Percentiles rank a stretch among this genome's conserved stretches.
Evolutionary conservation across 2,113 vertebrate species (phyloP).

Genomic region (Hiodon tergisus): DNA sequence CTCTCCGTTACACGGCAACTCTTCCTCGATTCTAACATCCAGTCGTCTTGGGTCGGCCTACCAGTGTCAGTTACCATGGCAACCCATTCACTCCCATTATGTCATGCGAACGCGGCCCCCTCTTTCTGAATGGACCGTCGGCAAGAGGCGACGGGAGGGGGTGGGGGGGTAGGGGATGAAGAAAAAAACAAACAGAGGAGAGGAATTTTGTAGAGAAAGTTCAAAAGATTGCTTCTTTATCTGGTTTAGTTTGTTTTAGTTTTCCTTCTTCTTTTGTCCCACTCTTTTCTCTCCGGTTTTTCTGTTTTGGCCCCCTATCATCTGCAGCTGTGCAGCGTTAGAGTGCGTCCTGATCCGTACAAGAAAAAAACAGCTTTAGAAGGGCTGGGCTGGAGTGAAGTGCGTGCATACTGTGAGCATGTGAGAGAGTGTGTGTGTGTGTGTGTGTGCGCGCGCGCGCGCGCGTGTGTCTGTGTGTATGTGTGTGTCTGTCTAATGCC

Average conservation of each 20-base stretch:
- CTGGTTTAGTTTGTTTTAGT: background rate
- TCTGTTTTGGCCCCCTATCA: conserved; percentile 13
- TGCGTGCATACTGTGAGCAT: conserved; percentile 13
- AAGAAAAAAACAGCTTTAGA: conserved; percentile 52
- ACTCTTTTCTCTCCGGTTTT: conserved; percentile 30
- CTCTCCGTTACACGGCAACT: conserved; percentile 46
- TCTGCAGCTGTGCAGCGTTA: conserved; percentile 49
- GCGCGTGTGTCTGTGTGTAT: conserved; percentile 15
- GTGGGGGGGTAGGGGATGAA: too few species aligned
- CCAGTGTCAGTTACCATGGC: conserved; percentile 85
- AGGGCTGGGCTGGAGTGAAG: conserved; percentile 47
- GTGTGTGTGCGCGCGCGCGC: conserved; percentile 18
- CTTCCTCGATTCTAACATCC: conserved; percentile 63
- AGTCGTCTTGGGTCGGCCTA: conserved; percentile 64
- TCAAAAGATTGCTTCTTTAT: conserved; percentile 25
- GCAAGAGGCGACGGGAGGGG: background rate
- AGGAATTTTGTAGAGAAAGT: conserved; percentile 17
- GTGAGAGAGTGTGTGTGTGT: conserved; percentile 16
- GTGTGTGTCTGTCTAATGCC: conserved; percentile 43
- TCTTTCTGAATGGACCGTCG: conserved; percentile 20
- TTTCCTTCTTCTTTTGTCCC: conserved; percentile 8
- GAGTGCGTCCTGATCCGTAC: conserved; percentile 43
- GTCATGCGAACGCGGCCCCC: conserved; percentile 54
- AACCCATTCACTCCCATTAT: conserved; percentile 75
- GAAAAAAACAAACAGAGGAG: background rate